Percentiles rank a stretch among this genome's conserved stretches.
These are phyloP conservation scores for Upupa epops DNA, from an alignment of 2,113 vertebrate genomes.

Conservation along the genomic window DNA sequence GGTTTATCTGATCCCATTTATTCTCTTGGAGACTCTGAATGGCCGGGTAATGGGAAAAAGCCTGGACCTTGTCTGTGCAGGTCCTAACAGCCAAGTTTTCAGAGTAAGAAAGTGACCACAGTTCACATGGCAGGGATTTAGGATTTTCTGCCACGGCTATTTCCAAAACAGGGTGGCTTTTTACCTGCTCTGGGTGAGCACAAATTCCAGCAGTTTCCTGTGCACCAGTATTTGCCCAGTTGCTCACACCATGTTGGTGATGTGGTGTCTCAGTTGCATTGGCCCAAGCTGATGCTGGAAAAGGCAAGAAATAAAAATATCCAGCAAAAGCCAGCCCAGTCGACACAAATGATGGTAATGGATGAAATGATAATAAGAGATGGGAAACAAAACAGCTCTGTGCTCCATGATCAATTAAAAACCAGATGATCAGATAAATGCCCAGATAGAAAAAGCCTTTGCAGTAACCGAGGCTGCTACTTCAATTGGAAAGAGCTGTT, in stretches of 20 bases:
- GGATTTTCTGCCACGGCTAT: not conserved
- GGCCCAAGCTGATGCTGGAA: not conserved
- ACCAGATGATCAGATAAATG: not conserved
- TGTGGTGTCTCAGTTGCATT: not conserved
- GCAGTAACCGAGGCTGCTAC: conserved; percentile 3
- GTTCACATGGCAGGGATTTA: not conserved
- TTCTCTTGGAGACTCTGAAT: not conserved
- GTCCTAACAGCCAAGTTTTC: not conserved
- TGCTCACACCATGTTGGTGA: not conserved
- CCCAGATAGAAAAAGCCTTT: conserved; percentile 16
- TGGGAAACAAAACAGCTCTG: not conserved
- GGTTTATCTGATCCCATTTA: not conserved
- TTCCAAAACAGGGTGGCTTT: not conserved
- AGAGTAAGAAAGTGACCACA: not conserved
- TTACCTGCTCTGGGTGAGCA: not conserved
- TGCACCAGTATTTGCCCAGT: not conserved
- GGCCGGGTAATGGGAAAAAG: not conserved
- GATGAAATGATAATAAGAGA: not conserved
- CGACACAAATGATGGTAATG: not conserved
- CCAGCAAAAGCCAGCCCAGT: not conserved
- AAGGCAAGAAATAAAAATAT: not conserved
- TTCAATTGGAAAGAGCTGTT: conserved; percentile 46
- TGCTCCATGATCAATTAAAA: not conserved
- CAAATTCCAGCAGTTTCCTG: not conserved
- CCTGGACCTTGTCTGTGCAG: not conserved